Base-by-base conservation (phyloP, 37 sponge, comb jelly and placozoan genomes). In the Diacarnus erythraeanus region DNA sequence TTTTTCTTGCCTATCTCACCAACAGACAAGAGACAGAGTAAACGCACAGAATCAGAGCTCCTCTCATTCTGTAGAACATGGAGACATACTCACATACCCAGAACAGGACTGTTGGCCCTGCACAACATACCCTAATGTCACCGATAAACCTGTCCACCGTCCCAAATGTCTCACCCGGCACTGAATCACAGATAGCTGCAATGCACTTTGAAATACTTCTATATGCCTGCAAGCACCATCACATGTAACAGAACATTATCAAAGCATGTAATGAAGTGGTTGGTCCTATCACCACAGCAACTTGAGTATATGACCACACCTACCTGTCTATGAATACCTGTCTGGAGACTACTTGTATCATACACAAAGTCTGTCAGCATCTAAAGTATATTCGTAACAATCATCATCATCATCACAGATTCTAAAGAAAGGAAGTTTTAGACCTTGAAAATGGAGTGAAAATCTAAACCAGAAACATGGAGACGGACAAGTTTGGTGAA, bases 1-100 rank as follows among this genome's bases (percentile, higher is more conserved):
- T 59, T 86, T 15, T 75, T 80, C 77, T 84, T 89, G 29, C 99
- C 99, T 38, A 98, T 98, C 43, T 96, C 99, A 38, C 99, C 99
- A 30, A 98, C 78, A 34, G 94, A 79, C 25, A 96, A 70, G 0
- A 98, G 90, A 63, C 92, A 91, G 21, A 93, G 79, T 5, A 94
- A 67, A 44, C 84, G 85, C 9, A 89, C 84, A 41, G 95, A 86
- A 39, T 87, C 92, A 10, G 90, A 77, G 5, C 76, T 77, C 22
- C 51, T 57, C n/a, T 38, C 67, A 61, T 56, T 87, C 85, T 87
- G 40, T 27, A 26, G 23, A 44, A 73, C 72, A 56, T n/a, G 34
- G 33, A n/a, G 1, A 41, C 40, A 40, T 8, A 12, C 51, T 47
- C 6, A 47, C 51, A 47, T 47, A 15, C 51, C 51, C 6, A 47